Percentiles rank a stretch among this genome's conserved stretches.
These are phyloP conservation scores for Rhinopithecus roxellana DNA, from an alignment of 2,113 vertebrate species.

Conservation along the genomic window DNA sequence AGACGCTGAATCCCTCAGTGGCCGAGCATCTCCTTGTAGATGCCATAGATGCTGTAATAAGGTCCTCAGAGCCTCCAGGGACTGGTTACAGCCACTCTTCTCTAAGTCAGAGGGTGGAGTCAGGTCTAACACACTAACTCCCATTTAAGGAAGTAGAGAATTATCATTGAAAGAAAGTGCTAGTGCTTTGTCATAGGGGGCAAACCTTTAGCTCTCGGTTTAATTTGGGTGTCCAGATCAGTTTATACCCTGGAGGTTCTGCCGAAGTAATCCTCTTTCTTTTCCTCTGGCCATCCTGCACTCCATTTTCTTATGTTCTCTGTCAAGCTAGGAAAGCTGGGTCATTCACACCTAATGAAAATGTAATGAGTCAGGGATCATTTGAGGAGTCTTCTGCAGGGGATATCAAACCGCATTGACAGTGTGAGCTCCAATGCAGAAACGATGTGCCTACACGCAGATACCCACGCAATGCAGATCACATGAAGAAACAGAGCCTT, in stretches of 20 bases:
- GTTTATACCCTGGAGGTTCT: not conserved
- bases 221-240: constrained; percentile 1
- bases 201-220: not conserved
- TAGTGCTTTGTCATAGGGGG: not conserved
- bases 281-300: not conserved
- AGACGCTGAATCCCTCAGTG: fast-evolving
- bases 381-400: not conserved
- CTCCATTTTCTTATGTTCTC: not conserved
- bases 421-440: fast-evolving
- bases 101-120: not conserved
- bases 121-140: not conserved
- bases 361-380: not conserved
- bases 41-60: fast-evolving
- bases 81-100: not conserved
- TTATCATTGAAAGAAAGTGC: not conserved
- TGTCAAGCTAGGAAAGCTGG: not conserved
- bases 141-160: constrained; percentile 41
- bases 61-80: not conserved
- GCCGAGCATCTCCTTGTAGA: not conserved
- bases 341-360: not conserved
- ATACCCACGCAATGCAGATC: fast-evolving
- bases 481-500: too few species aligned
- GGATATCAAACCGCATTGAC: fast-evolving
- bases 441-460: fast-evolving
- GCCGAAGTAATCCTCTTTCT: not conserved